These are phyloP conservation scores for Nothura maculosa DNA, from an alignment of 2,797 vertebrate genomes.

Conservation along the genomic window DNA sequence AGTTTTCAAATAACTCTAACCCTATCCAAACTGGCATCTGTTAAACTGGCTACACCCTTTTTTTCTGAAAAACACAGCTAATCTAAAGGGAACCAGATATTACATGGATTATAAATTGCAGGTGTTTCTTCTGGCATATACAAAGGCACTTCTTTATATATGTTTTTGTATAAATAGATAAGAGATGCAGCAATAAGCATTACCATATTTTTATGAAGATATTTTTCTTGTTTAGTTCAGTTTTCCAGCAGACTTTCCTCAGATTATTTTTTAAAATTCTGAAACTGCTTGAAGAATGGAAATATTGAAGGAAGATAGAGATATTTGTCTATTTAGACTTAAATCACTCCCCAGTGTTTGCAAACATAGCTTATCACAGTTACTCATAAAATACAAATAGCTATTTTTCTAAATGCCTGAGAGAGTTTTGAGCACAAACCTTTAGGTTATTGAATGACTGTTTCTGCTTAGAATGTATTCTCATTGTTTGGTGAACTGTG, in stretches of 20 bases:
- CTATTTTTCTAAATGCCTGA: not conserved
- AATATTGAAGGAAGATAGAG: not conserved
- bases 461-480: not conserved
- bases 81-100: not conserved
- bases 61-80: not conserved
- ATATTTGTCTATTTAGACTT: not conserved
- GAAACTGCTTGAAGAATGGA: not conserved
- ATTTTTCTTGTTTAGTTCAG: not conserved
- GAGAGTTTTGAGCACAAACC: not conserved
- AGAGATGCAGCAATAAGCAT: not conserved
- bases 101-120: not conserved
- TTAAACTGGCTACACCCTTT: not conserved
- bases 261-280: not conserved
- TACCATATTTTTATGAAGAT: not conserved
- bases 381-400: not conserved
- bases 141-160: not conserved
- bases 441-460: not conserved
- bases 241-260: not conserved
- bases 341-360: not conserved
- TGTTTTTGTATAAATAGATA: not conserved
- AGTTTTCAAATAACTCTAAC: not conserved
- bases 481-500: not conserved
- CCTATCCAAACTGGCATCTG: not conserved
- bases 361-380: not conserved
- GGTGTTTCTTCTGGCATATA: not conserved